phyloP scores from a whole-genome alignment of 2,113 vertebrate species.

The Muntiacus muntjak region DNA sequence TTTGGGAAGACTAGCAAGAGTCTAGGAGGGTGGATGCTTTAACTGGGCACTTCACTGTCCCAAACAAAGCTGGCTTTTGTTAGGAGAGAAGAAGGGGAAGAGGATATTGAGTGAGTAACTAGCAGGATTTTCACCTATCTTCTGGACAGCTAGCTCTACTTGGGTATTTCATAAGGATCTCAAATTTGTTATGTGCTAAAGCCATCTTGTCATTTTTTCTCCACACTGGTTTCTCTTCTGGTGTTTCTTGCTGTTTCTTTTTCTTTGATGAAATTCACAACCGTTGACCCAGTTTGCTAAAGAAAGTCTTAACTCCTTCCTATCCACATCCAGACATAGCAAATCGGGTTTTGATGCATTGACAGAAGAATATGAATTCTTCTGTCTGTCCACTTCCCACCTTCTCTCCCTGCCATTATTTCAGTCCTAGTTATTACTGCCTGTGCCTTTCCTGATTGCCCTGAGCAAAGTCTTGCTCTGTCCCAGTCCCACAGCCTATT shows the following conservation, averaged over 20 bases:
- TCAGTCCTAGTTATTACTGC: background rate
- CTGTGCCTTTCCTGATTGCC: background rate
- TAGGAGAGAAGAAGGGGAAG: background rate
- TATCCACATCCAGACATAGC: background rate
- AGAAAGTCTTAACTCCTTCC: background rate
- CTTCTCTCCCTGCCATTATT: background rate
- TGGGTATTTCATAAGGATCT: background rate
- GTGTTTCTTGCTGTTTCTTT: background rate
- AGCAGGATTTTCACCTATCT: background rate
- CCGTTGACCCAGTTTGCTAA: slow-evolving; percentile 30
- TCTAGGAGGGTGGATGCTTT: background rate
- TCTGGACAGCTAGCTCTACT: background rate
- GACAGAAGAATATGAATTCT: background rate
- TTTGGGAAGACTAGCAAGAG: background rate
- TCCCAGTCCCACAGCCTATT: background rate
- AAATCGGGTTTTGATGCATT: background rate
- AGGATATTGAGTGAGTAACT: background rate
- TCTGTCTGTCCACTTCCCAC: background rate
- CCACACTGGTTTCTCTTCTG: background rate
- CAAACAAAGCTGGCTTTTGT: background rate
- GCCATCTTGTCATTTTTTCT: background rate
- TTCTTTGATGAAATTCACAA: slow-evolving; percentile 29
- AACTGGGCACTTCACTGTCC: background rate
- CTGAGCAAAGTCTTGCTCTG: background rate
- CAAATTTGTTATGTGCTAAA: background rate